These are phyloP conservation scores for Latrodectus hesperus DNA, from an alignment of 2,888 invertebrate genomes.

Conservation along the genomic window DNA sequence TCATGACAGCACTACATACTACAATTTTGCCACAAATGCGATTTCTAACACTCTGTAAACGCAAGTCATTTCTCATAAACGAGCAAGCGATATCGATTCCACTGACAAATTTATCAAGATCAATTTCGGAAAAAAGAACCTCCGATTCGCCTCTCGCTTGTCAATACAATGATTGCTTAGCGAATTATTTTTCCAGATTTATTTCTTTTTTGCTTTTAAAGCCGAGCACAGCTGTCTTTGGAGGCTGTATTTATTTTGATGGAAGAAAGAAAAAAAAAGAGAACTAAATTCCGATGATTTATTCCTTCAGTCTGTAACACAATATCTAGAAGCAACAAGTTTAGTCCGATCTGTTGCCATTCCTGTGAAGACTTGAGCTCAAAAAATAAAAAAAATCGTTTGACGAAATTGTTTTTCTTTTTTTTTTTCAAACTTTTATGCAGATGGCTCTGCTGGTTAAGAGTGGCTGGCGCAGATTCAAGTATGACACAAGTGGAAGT, in stretches of 20 bases:
- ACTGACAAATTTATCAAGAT: conserved; percentile 20
- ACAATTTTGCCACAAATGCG: no score
- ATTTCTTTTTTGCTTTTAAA: not conserved
- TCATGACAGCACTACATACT: no score
- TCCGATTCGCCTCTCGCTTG: conserved; percentile 8
- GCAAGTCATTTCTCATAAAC: conserved; percentile 4
- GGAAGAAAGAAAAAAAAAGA: not conserved
- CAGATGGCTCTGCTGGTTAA: no score
- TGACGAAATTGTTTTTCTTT: no score
- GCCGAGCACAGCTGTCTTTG: not conserved
- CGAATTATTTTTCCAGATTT: not conserved
- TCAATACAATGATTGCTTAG: not conserved
- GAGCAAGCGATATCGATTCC: conserved; percentile 3
- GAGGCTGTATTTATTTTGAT: not conserved
- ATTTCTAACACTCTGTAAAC: no score
- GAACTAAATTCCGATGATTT: no score
- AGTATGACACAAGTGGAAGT: not conserved
- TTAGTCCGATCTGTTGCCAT: no score
- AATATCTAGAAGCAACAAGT: no score
- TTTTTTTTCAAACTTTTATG: no score
- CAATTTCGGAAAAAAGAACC: conserved; percentile 20
- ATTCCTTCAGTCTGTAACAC: no score
- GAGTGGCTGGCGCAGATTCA: not conserved
- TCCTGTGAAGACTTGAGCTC: no score
- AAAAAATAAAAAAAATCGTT: no score